These are phyloP conservation scores for Buathra laborator DNA, from an alignment of 2,888 invertebrate genomes.

Conservation along the genomic window DNA sequence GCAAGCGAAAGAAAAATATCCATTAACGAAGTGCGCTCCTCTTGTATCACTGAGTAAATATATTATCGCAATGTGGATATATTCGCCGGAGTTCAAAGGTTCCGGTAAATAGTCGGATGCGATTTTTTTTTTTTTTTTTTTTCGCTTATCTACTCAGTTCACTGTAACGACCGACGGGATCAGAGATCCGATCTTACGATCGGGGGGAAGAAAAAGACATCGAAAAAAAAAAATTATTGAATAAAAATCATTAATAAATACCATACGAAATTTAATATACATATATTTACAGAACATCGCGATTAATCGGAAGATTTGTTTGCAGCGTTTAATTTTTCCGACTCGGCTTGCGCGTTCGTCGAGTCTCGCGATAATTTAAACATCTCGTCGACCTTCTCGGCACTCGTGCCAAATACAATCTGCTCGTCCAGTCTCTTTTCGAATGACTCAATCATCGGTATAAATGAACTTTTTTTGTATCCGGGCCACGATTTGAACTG, in stretches of 20 bases:
- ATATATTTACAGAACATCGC: conserved; percentile 7
- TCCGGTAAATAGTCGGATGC: conserved; percentile 22
- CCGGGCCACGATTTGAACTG: conserved; percentile 83
- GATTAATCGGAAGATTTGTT: not conserved
- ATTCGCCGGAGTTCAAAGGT: conserved; percentile 44
- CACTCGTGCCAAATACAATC: not conserved
- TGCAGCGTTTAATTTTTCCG: not conserved
- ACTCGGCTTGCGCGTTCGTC: not conserved
- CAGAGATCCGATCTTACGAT: not conserved
- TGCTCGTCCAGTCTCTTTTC: conserved; percentile 31
- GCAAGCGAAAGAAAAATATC: not conserved
- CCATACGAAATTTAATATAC: not conserved
- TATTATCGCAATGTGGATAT: not conserved
- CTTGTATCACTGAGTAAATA: not conserved
- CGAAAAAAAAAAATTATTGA: not conserved
- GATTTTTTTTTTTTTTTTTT: not conserved
- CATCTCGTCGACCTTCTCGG: conserved; percentile 39
- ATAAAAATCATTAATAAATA: not conserved
- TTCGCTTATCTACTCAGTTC: conserved; percentile 25
- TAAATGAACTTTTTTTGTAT: conserved; percentile 63
- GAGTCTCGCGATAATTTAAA: conserved; percentile 42
- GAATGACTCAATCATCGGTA: conserved; percentile 35
- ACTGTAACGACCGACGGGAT: not conserved
- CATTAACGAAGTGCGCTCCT: not conserved
- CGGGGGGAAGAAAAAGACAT: not conserved